Conservation (phyloP, 64 coral and sea anemone genomes). For the Dendrophyllia cribrosa region DNA sequence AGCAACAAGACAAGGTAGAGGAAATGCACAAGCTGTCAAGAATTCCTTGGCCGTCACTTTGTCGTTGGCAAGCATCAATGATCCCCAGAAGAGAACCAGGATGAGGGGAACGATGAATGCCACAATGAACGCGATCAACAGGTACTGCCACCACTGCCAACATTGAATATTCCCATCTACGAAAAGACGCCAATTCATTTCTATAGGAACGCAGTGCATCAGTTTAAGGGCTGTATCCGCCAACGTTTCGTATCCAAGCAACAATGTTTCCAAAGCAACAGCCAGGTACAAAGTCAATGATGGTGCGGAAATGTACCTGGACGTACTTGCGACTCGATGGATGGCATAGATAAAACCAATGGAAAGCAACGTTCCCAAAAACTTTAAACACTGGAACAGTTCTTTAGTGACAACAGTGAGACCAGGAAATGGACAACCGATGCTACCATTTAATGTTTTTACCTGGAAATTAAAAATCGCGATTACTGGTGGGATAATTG, state of each 20-base stretch:
- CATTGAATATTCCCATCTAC: conserved; percentile 62
- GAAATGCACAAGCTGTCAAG: conserved; percentile 69
- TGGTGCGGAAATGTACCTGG: not conserved
- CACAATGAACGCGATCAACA: conserved; percentile 68
- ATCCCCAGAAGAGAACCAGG: conserved; percentile 74
- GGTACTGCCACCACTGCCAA: conserved; percentile 91
- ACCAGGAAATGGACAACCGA: conserved; percentile 83
- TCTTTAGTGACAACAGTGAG: conserved; percentile 78
- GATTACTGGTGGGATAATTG: conserved; percentile 67
- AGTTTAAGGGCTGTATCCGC: conserved; percentile 70
- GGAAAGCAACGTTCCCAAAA: conserved; percentile 46
- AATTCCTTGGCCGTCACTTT: conserved; percentile 68
- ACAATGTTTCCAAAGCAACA: conserved; percentile 84
- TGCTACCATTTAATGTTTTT: conserved; percentile 17
- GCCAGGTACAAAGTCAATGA: conserved; percentile 62
- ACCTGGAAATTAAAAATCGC: conserved; percentile 89
- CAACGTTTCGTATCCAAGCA: conserved; percentile 88
- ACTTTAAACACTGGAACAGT: conserved; percentile 60
- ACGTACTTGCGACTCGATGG: conserved; percentile 10
- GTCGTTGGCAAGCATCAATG: conserved; percentile 65
- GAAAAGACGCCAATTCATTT: conserved; percentile 57
- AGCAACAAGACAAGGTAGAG: conserved; percentile 55
- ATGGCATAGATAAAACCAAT: conserved; percentile 51
- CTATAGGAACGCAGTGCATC: conserved; percentile 63
- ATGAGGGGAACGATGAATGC: conserved; percentile 71